Evolutionary conservation across 2,888 invertebrate genomes (phyloP).

Genomic region (Physocephala rufipes): DNA sequence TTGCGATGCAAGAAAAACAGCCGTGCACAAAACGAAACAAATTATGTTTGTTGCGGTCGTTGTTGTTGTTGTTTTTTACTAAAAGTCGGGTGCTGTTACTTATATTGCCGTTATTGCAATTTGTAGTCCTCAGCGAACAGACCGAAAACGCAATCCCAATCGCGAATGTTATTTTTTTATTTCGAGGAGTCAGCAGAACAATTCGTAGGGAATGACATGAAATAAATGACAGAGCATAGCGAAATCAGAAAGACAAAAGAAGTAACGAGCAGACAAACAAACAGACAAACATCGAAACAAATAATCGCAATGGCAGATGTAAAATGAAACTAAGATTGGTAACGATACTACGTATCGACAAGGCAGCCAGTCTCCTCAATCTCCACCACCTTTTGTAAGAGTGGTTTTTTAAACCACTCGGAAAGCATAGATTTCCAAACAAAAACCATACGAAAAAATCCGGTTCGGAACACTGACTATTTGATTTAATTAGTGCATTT

Average conservation of each 20-base stretch:
- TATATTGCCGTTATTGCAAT: conserved; percentile 23
- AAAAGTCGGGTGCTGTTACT: conserved; percentile 14
- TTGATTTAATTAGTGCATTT: conserved; percentile 13
- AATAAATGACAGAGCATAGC: background rate
- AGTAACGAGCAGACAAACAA: background rate
- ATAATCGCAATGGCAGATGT: no score
- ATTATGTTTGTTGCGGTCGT: conserved; percentile 2
- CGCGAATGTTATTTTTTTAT: conserved; percentile 5
- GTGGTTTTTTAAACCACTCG: no score
- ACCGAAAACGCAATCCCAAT: no score
- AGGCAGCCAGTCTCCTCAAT: no score
- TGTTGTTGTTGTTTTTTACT: conserved; percentile 9
- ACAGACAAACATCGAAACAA: background rate
- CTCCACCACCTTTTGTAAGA: no score
- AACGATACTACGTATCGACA: no score
- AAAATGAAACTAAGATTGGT: no score
- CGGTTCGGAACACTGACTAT: background rate
- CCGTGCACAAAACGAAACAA: conserved; percentile 13
- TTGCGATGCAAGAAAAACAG: background rate
- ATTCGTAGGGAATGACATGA: no score
- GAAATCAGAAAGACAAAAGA: background rate
- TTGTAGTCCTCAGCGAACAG: conserved; percentile 31
- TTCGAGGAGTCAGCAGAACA: background rate
- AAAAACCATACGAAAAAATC: no score
- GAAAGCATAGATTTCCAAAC: no score